Evolutionary conservation across 1,140 invertebrate genomes (phyloP), one percentile per base, ranked within the genome.

Genomic region (Drosophila kikkawai): DNA sequence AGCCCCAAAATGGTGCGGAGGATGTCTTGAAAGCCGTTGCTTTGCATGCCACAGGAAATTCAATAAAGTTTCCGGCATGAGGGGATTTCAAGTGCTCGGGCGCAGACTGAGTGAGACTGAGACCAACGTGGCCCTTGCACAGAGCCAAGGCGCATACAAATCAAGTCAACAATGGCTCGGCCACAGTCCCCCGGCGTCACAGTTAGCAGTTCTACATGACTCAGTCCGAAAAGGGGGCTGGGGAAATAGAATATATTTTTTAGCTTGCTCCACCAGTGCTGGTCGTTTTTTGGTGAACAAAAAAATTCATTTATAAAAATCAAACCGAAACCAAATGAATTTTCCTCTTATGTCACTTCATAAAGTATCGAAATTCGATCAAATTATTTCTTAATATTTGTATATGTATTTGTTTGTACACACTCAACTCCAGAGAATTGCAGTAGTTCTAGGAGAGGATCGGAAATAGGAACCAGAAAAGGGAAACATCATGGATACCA

Each of bases 401-500:
- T 45, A 11, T 26, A 11, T 50, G 4, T 26, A 1, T 26, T 47
- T 12, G 3, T 47, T 47, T 7, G 3, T 47, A 47, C 19, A 47
- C 26, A 29, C 26, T 29, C 26, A 29, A 29, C 26, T 29, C 26
- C 5, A 29, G 26, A 48, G 2, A 13, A 22, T 13, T 47, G 0
- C 0, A 22, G 13, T 47, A 26, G 17, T 15, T 1, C 13, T 26
- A 15, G 13, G 15, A 48, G 4, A 48, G 19, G 11, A 17, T 19
- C 5, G 19, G 17, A 5, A 12, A 19, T 11, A 12, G 17, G 11
- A 19, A 22, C 5, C 19, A 45, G 7, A 47, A 7, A 26, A 3
- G 12, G 7, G 1, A 13, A 26, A 13, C 19, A 22, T 98, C 95
- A 97, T 97, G 96, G 97, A 97, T 95, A 96, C 95, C 94, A 95